Evolutionary conservation across 2,113 vertebrate genomes (phyloP).

Genomic region (Oplegnathus fasciatus): DNA sequence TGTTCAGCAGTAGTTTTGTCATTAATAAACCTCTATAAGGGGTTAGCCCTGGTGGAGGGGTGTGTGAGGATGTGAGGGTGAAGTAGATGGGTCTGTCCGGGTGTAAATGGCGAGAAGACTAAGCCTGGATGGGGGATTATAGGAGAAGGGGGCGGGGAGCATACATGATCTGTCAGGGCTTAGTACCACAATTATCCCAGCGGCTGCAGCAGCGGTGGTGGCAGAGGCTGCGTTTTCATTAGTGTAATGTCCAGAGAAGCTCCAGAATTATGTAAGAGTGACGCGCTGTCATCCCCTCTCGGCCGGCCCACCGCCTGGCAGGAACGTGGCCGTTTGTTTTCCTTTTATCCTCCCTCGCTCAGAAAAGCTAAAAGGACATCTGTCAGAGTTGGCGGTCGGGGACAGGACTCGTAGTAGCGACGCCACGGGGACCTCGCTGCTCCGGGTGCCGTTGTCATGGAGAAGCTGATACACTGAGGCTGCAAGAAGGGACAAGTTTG

Average conservation of each 20-base stretch:
- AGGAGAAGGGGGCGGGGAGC: constrained; percentile 64
- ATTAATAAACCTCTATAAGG: constrained; percentile 16
- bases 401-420: constrained; percentile 42
- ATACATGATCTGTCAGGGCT: constrained; percentile 84
- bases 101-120: constrained; percentile 73
- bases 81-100: constrained; percentile 45
- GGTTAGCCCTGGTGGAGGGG: neutral
- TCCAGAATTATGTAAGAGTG: constrained; percentile 88
- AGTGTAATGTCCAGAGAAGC: constrained; percentile 89
- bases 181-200: constrained; percentile 87
- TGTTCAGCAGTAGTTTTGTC: constrained; percentile 1
- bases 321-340: constrained; percentile 74
- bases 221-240: constrained; percentile 88
- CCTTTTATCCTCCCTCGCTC: constrained; percentile 55
- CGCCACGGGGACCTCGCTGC: neutral
- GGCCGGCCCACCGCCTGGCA: constrained; percentile 64
- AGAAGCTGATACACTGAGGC: constrained; percentile 36
- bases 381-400: constrained; percentile 37
- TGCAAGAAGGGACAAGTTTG: constrained; percentile 16
- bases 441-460: constrained; percentile 25
- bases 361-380: constrained; percentile 75
- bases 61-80: constrained; percentile 31
- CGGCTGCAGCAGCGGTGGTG: constrained; percentile 68
- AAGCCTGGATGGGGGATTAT: constrained; percentile 77
- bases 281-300: constrained; percentile 74